Base-by-base conservation (phyloP, 92 coral and sea anemone species). In the Meandrina meandrites region DNA sequence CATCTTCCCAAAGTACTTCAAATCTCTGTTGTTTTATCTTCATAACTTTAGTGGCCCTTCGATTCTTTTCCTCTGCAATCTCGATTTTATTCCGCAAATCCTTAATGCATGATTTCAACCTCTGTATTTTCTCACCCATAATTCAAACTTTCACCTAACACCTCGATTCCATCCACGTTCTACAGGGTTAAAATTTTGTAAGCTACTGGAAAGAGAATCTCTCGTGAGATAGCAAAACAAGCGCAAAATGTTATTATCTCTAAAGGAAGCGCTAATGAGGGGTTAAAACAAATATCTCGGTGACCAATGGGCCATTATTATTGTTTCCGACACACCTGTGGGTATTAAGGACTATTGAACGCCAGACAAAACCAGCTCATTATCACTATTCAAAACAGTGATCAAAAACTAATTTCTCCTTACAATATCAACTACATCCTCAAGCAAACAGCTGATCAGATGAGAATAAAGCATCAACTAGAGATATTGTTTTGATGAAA, bases 71-170 rank as follows among this genome's bases (percentile, higher is more conserved):
- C 50, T 82, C 86, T 69, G 86, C 86, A 12, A 32, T 5, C 78
- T 82, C 86, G 48, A 82, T 68, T 31, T 82, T 70, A 31, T 82
- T 82, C 64, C 78, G 50, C 45, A 82, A 68, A 24, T 82, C 78
- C 28, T n/a, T 12, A 30, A 82, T 82, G 58, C 78, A 82, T 36
- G 77, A 82, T 53, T 82, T 82, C 7, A 82, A 50, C n/a, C 48
- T 51, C 67, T 70, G 62, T 24, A 70, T 69, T 9, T 69, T 69
- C n/a, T 82, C 86, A 32, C 78, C 78, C 86, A 82, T 82, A 18
- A 82, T 71, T 13, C 14, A 60, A 22, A 1, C 48, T 67, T 30
- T 80, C 15, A 14, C 22, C 19, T 9, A 21, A 37, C 78, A 18
- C 51, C 76, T 71, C n/a, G 8, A 28, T 9, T 31, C 36, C 24